These are phyloP conservation scores for Magallana gigas DNA, from an alignment of 1,140 invertebrate genomes.

Conservation along the genomic window DNA sequence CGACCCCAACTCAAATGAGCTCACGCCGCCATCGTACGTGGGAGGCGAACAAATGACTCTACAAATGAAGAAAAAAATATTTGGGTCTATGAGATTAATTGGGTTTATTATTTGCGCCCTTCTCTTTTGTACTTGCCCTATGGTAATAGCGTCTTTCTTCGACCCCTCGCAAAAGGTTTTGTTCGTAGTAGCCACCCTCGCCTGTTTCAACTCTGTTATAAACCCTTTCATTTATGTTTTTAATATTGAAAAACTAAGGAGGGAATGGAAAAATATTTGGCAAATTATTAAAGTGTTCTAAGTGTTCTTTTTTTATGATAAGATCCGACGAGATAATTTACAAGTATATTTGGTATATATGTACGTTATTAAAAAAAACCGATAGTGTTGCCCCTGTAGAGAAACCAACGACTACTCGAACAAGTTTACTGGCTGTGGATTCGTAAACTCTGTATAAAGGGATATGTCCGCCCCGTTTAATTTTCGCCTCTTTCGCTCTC, in stretches of 20 bases:
- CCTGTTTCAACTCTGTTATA: neutral
- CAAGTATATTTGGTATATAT: too few relatives aligned
- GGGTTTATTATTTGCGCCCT: neutral
- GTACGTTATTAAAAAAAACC: too few relatives aligned
- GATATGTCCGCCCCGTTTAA: too few relatives aligned
- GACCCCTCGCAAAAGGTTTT: neutral
- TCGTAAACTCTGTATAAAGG: too few relatives aligned
- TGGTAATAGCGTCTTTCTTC: slow-evolving; percentile 16
- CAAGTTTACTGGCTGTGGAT: too few relatives aligned
- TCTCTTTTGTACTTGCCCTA: neutral
- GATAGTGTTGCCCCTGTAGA: too few relatives aligned
- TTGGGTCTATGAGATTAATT: slow-evolving; percentile 4
- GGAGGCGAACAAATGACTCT: neutral
- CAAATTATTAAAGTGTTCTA: neutral
- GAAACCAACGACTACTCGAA: too few relatives aligned
- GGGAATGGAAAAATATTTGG: slow-evolving; percentile 6
- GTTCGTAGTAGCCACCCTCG: neutral
- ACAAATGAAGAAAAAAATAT: neutral
- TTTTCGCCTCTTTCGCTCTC: too few relatives aligned
- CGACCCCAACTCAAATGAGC: neutral
- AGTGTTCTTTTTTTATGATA: neutral
- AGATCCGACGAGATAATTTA: too few relatives aligned
- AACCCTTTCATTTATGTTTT: slow-evolving; percentile 15
- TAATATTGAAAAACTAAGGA: slow-evolving; percentile 3
- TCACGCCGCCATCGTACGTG: neutral